Evolutionary conservation across 2,888 invertebrate species (phyloP), one percentile per base, ranked within the genome.

Genomic region (Lepeophtheirus nordmannii): DNA sequence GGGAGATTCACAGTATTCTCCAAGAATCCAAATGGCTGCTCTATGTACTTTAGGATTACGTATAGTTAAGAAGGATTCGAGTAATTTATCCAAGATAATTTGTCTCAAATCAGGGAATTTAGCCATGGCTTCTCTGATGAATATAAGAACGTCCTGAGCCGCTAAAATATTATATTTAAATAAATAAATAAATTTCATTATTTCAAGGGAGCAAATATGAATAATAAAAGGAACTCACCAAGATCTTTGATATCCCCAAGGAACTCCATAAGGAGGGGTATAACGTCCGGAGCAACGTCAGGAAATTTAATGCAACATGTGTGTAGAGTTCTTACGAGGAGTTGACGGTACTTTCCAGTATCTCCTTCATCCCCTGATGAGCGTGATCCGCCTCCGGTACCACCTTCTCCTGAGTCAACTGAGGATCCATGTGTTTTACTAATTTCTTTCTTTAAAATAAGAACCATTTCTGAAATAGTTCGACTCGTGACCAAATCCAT

Each of bases 1-100:
- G 37, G 82, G 79, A 0, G 83, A n/a, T 14, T 85, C 85, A 1
- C 93, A 89, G 76, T 93, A 99, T 77, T 98, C 96, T 8, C 97
- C 97, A 68, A 96, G 80, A 73, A 99, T 89, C 98, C 98, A 99
- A 67, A 98, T 79, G 1, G 96, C 91, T 0, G 92, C 87, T 68
- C 96, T 84, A 71, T 92, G 89, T 38, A 93, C 87, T 79, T 87
- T 89, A 5, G 89, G 86, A n/a, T 89, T 87, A 71, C 87, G 86
- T 71, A 98, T 90, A 68, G 85, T 82, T 0, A 86, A 82, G 73
- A 96, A 88, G 2, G 86, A 83, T 75, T 96, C 89, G 68, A 88
- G 74, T 0, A 89, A 78, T 77, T 77, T 78, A 71, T 72, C 85
- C 69, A 94, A 85, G 70, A 98, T 89, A 0, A 87, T 79, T 1